These are phyloP conservation scores for Clunio marinus DNA, from an alignment of 2,888 invertebrate species.

Conservation along the genomic window DNA sequence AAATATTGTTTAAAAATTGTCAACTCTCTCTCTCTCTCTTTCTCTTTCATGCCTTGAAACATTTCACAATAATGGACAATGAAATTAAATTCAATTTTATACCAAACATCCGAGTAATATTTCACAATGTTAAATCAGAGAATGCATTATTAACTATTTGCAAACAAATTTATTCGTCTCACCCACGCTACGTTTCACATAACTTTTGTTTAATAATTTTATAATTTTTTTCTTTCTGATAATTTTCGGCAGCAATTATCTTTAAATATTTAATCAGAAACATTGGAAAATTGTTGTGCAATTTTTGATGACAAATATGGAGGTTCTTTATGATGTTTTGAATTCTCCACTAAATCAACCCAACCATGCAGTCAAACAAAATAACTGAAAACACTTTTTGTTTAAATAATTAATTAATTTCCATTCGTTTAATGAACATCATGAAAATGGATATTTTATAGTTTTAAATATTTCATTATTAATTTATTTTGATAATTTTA, in stretches of 20 bases:
- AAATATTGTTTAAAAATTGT: no score
- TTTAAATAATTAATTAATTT: slow-evolving; percentile 37
- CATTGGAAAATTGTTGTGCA: neutral
- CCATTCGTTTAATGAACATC: slow-evolving; percentile 36
- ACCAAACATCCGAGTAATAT: no score
- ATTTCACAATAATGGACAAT: no score
- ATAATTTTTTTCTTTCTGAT: neutral
- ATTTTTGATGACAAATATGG: neutral
- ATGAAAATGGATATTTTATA: slow-evolving; percentile 39
- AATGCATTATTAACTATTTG: no score
- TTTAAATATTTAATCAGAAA: slow-evolving; percentile 6
- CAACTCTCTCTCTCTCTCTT: no score
- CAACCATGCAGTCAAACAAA: no score
- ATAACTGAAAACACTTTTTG: slow-evolving; percentile 19
- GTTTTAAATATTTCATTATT: slow-evolving; percentile 36
- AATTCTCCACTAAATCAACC: neutral
- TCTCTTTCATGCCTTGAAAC: no score
- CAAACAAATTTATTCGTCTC: no score
- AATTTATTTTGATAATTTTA: slow-evolving; percentile 29
- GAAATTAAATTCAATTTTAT: no score
- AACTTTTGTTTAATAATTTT: slow-evolving; percentile 28
- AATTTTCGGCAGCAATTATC: slow-evolving; percentile 4
- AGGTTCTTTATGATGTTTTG: neutral
- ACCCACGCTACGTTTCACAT: neutral
- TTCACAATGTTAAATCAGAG: no score